Evolutionary conservation across 2,797 vertebrate genomes (phyloP).

Genomic region (Thamnophis elegans): DNA sequence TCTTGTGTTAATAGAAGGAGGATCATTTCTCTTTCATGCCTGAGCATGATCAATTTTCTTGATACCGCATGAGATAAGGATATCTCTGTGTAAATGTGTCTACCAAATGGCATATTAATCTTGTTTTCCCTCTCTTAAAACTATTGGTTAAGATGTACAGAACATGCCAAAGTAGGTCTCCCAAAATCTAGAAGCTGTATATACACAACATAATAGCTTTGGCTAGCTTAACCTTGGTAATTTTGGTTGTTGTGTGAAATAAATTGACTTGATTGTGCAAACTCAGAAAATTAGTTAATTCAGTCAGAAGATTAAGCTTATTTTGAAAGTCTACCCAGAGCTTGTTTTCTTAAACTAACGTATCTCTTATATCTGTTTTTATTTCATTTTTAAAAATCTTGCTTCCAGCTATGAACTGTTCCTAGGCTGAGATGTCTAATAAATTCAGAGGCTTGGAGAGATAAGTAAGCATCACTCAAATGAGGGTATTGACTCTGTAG

Average conservation of each 20-base stretch:
- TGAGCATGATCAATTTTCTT: neutral
- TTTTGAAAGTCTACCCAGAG: neutral
- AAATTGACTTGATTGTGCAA: neutral
- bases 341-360: neutral
- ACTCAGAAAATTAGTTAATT: neutral
- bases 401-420: neutral
- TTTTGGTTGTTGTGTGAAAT: neutral
- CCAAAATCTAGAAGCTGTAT: neutral
- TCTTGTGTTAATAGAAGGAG: neutral
- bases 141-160: neutral
- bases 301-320: neutral
- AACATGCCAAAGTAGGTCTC: neutral
- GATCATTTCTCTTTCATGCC: neutral
- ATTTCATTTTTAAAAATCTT: neutral
- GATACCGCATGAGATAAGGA: neutral
- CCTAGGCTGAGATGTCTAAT: neutral
- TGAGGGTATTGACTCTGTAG: neutral
- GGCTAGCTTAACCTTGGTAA: neutral
- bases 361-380: neutral
- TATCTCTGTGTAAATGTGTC: neutral
- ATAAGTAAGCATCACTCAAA: neutral
- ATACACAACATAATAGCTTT: neutral
- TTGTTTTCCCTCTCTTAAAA: too few species aligned
- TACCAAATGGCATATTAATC: neutral
- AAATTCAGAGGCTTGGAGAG: neutral